Evolutionary conservation across 2,888 invertebrate species (phyloP).

Genomic region (Andrena marginata): DNA sequence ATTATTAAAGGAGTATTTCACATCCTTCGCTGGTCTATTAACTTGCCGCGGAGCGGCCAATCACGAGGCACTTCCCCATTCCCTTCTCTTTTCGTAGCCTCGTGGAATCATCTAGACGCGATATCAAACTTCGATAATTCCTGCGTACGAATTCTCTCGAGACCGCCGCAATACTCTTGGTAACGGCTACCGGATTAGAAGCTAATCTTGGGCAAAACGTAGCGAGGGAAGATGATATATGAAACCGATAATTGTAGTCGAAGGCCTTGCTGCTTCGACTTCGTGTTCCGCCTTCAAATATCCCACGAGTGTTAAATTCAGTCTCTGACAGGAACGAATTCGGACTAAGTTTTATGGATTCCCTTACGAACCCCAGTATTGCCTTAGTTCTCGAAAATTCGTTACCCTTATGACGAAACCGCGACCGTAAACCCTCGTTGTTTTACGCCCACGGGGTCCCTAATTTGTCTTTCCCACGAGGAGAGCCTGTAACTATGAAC

Average conservation of each 20-base stretch:
- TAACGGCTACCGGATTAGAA: neutral
- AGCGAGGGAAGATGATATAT: slow-evolving; percentile 7
- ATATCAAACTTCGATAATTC: slow-evolving; percentile 27
- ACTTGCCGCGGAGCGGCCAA: slow-evolving; percentile 14
- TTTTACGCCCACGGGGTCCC: slow-evolving; percentile 12
- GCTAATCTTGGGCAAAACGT: slow-evolving; percentile 20
- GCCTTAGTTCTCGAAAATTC: slow-evolving; percentile 3
- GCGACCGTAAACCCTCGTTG: slow-evolving; percentile 23
- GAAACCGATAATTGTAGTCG: neutral
- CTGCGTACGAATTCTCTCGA: neutral
- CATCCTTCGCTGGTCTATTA: slow-evolving; percentile 36
- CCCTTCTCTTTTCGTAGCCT: neutral
- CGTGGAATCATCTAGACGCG: slow-evolving; percentile 19
- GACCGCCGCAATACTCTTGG: neutral
- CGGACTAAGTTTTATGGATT: neutral
- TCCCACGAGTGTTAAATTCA: neutral
- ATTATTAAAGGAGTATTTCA: slow-evolving; percentile 75
- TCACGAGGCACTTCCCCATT: neutral
- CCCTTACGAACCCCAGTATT: neutral
- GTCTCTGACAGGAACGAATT: neutral
- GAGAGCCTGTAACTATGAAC: slow-evolving; percentile 7
- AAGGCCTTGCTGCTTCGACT: neutral
- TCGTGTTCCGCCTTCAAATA: neutral
- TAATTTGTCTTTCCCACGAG: slow-evolving; percentile 38
- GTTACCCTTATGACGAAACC: slow-evolving; percentile 10